These are phyloP conservation scores for Mechanitis messenoides DNA, from an alignment of 2,888 invertebrate genomes.

Conservation along the genomic window DNA sequence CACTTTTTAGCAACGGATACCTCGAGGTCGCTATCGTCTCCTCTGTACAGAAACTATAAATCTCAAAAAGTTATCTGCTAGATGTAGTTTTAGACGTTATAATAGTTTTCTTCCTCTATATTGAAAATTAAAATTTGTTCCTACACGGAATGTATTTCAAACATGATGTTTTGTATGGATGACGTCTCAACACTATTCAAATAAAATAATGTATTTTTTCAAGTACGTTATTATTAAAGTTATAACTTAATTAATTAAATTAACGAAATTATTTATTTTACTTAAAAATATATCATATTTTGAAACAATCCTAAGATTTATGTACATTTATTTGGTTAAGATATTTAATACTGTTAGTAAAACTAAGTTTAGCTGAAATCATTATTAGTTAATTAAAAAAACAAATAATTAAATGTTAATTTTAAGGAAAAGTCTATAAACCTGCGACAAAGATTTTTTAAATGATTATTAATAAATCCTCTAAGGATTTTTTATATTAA, in stretches of 20 bases:
- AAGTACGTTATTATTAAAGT: too few relatives aligned
- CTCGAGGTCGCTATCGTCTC: background rate
- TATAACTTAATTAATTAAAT: too few relatives aligned
- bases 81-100: slow-evolving; percentile 2
- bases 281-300: too few relatives aligned
- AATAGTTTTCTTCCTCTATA: slow-evolving; percentile 5
- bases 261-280: too few relatives aligned
- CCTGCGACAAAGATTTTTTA: slow-evolving; percentile 39
- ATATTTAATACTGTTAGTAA: background rate
- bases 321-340: too few relatives aligned
- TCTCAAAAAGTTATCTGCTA: background rate
- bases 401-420: background rate
- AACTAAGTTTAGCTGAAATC: background rate
- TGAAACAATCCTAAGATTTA: too few relatives aligned
- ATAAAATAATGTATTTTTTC: too few relatives aligned
- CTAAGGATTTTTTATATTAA: background rate
- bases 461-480: slow-evolving; percentile 33
- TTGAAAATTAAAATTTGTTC: slow-evolving; percentile 1
- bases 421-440: background rate
- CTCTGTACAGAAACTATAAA: slow-evolving; percentile 5
- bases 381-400: background rate
- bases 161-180: background rate
- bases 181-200: background rate
- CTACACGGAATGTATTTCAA: slow-evolving; percentile 2
- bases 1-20: background rate